phyloP scores from a whole-genome alignment of 30 jellyfish, hydroid and myxozoan species.

The Hydractinia symbiolongicarpus region DNA sequence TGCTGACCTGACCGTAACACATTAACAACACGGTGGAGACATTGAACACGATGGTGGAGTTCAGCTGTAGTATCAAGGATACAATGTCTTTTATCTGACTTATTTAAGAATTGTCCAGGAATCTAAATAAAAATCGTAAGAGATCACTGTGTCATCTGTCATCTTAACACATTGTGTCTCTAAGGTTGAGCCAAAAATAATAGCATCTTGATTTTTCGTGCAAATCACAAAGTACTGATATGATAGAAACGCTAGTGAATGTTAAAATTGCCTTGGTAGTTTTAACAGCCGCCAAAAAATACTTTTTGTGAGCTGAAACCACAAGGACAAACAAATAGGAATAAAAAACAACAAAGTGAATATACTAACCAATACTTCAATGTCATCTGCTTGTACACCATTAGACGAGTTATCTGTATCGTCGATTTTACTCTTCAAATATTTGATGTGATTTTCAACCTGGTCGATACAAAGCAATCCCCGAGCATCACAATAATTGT shows the following conservation, averaged over 20 bases:
- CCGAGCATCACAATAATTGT: constrained; percentile 52
- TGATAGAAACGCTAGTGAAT: background rate
- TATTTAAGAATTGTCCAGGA: constrained; percentile 11
- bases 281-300: background rate
- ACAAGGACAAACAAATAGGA: too few species aligned
- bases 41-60: constrained; percentile 33
- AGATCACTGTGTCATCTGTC: too few species aligned
- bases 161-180: background rate
- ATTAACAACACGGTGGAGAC: constrained; percentile 49
- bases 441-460: constrained; percentile 68
- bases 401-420: background rate
- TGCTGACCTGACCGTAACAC: constrained; percentile 74
- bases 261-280: background rate
- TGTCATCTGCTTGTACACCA: background rate
- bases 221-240: background rate
- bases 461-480: constrained; percentile 61
- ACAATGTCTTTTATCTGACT: background rate
- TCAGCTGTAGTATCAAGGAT: background rate
- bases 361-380: constrained; percentile 4
- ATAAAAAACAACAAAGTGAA: background rate
- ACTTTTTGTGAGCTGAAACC: background rate
- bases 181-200: background rate
- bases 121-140: background rate
- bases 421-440: constrained; percentile 20
- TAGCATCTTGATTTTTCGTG: background rate